A percentile compares a stretch with the other conserved stretches of the same genome.
Evolutionary conservation across 2,888 invertebrate genomes (phyloP).

Genomic region (Rhagium mordax): DNA sequence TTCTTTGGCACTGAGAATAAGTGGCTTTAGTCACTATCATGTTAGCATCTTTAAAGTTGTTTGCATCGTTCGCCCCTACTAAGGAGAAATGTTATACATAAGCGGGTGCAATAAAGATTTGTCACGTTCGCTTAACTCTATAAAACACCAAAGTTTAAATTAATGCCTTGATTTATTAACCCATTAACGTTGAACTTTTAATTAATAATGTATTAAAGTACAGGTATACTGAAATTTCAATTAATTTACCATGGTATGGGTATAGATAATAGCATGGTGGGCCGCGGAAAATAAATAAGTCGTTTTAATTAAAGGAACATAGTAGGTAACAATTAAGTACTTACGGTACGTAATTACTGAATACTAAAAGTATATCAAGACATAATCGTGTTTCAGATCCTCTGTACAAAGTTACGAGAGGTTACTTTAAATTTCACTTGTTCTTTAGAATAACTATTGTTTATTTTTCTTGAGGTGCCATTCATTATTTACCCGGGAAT

Average conservation of each 20-base stretch:
- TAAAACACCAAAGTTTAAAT: slow-evolving; percentile 23
- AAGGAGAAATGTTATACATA: neutral
- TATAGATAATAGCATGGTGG: neutral
- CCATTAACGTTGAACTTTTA: slow-evolving; percentile 25
- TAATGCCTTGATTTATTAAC: slow-evolving; percentile 19
- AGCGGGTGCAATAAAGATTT: slow-evolving; percentile 3
- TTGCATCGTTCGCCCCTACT: neutral
- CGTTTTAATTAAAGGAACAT: neutral
- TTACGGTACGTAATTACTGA: neutral
- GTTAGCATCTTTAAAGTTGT: too few relatives aligned
- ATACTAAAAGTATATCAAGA: neutral
- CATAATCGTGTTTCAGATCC: neutral
- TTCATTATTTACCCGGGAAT: slow-evolving; percentile 14
- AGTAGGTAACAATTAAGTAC: neutral
- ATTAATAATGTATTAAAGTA: slow-evolving; percentile 3
- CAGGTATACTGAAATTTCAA: slow-evolving; percentile 5
- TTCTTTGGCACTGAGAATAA: too few relatives aligned
- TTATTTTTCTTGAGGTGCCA: slow-evolving; percentile 5
- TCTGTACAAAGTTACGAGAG: too few relatives aligned
- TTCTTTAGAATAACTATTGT: neutral
- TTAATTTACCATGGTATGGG: neutral
- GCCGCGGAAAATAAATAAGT: neutral
- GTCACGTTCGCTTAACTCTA: slow-evolving; percentile 26
- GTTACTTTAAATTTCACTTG: neutral
- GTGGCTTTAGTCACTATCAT: too few relatives aligned